Evolutionary conservation across 2,888 invertebrate species (phyloP).

Genomic region (Drosophila cracens): DNA sequence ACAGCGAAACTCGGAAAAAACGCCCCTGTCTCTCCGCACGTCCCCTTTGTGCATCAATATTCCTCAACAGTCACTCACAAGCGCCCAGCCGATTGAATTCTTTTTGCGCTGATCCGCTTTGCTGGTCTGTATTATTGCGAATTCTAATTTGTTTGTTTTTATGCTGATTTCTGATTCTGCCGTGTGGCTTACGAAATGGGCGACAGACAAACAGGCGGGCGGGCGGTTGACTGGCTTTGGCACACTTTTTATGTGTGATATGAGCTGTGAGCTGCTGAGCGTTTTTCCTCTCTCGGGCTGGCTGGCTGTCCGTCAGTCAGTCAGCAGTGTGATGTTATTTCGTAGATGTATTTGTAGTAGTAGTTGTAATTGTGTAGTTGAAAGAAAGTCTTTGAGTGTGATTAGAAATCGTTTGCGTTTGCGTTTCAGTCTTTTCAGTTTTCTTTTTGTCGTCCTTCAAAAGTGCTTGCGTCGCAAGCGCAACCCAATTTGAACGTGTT

Average conservation of each 20-base stretch:
- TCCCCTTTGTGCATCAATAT: conserved; percentile 62
- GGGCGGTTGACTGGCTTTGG: conserved; percentile 46
- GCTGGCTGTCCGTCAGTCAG: conserved; percentile 34
- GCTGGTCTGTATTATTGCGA: conserved; percentile 38
- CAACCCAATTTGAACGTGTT: conserved; percentile 47
- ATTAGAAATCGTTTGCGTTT: conserved; percentile 64
- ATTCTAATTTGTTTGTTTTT: conserved; percentile 45
- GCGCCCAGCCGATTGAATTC: conserved; percentile 40
- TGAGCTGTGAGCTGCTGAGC: conserved; percentile 34
- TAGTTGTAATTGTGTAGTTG: conserved; percentile 6
- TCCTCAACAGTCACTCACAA: conserved; percentile 36
- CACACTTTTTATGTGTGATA: conserved; percentile 60
- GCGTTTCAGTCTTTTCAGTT: conserved; percentile 72
- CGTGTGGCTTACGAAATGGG: conserved; percentile 40
- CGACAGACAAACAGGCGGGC: conserved; percentile 8
- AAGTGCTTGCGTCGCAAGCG: conserved; percentile 56
- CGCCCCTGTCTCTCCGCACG: conserved; percentile 54
- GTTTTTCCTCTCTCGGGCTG: conserved; percentile 53
- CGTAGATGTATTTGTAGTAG: conserved; percentile 15
- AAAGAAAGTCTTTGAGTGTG: conserved; percentile 73
- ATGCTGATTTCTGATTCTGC: conserved; percentile 28
- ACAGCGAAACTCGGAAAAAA: conserved; percentile 70
- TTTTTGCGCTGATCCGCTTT: conserved; percentile 34
- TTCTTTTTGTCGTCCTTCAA: conserved; percentile 48
- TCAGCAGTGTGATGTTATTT: conserved; percentile 57